A percentile compares a stretch with the other conserved stretches of the same genome.
Evolutionary conservation across 2,888 invertebrate species (phyloP).

Genomic region (Crossocerus cetratus): DNA sequence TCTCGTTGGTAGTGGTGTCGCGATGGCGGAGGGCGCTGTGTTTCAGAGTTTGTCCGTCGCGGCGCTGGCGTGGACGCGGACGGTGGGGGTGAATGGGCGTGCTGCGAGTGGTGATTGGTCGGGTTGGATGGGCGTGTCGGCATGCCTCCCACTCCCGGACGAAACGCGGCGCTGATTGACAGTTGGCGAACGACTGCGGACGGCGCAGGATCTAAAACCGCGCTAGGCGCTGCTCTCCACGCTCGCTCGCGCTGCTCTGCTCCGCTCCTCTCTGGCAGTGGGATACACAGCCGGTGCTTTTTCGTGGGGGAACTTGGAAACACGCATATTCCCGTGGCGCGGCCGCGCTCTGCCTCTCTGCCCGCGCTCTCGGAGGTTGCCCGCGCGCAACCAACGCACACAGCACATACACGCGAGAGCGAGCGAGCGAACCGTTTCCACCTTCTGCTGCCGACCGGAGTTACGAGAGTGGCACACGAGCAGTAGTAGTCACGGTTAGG

Average conservation of each 20-base stretch:
- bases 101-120: conserved; percentile 68
- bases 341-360: neutral
- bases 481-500: conserved; percentile 60
- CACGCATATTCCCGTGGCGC: conserved; percentile 54
- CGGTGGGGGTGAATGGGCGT: conserved; percentile 65
- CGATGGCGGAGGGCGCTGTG: conserved; percentile 74
- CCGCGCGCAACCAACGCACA: conserved; percentile 43
- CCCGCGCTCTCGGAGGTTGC: conserved; percentile 9
- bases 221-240: conserved; percentile 73
- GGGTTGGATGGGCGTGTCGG: conserved; percentile 68
- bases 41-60: conserved; percentile 62
- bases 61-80: conserved; percentile 61
- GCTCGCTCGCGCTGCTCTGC: conserved; percentile 65
- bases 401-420: conserved; percentile 22
- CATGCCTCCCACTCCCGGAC: conserved; percentile 80
- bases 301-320: conserved; percentile 62
- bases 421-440: conserved; percentile 45
- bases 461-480: conserved; percentile 59
- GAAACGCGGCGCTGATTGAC: conserved; percentile 81
- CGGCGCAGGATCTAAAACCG: conserved; percentile 80
- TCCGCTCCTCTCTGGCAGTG: conserved; percentile 57
- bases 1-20: conserved; percentile 67
- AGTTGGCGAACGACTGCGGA: conserved; percentile 84
- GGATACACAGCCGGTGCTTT: conserved; percentile 56
- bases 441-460: conserved; percentile 57